phyloP scores from a whole-genome alignment of 2,797 vertebrate genomes.

The Sebastiscus albofasciatus region DNA sequence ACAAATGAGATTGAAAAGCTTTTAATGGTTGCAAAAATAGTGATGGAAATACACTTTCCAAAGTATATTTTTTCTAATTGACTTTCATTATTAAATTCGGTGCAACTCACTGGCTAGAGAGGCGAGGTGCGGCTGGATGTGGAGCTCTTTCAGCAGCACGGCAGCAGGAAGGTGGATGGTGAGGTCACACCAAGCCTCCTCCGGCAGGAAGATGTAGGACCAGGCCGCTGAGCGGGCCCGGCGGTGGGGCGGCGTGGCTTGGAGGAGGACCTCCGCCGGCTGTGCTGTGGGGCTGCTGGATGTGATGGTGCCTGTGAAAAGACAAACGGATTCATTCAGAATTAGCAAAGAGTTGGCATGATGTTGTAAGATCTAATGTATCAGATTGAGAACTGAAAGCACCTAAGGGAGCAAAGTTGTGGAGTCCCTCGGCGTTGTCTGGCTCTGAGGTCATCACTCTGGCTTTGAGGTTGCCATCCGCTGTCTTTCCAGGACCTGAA shows the following conservation, averaged over 20 bases:
- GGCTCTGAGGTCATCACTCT: constrained; percentile 96
- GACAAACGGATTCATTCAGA: background rate
- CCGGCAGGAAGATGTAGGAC: constrained; percentile 98
- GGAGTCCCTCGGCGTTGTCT: constrained; percentile 97
- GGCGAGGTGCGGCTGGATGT: constrained; percentile 98
- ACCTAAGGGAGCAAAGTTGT: constrained; percentile 99
- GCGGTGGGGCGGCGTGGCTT: constrained; percentile 96
- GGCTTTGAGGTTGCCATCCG: constrained; percentile 94
- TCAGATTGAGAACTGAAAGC: background rate
- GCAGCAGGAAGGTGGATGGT: constrained; percentile 98
- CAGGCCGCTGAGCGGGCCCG: constrained; percentile 96
- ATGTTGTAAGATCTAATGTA: background rate
- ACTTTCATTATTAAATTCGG: background rate
- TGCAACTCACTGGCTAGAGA: constrained; percentile 94
- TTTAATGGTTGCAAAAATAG: background rate
- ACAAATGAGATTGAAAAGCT: background rate
- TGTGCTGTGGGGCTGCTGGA: constrained; percentile 99
- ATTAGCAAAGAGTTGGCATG: background rate
- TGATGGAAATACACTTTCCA: background rate
- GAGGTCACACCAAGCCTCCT: constrained; percentile 99
- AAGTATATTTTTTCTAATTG: background rate
- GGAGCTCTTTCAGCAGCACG: constrained; percentile 96
- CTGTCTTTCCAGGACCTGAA: constrained; percentile 92
- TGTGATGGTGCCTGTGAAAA: constrained; percentile 91
- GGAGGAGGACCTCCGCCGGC: constrained; percentile 97